Evolutionary conservation across 2,888 invertebrate species (phyloP).

Genomic region (Actias luna): DNA sequence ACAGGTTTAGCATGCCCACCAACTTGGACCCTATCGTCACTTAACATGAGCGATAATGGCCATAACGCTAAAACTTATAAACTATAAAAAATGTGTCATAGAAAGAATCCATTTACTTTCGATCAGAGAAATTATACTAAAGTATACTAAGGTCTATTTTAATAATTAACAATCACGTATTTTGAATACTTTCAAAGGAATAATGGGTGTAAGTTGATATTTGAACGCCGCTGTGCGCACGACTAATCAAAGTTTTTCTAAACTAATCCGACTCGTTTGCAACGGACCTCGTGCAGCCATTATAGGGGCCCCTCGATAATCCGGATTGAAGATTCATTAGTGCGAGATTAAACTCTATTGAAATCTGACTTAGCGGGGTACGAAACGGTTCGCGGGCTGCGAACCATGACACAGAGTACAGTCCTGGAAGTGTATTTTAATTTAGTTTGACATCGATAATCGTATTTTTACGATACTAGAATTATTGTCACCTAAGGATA

Average conservation of each 20-base stretch:
- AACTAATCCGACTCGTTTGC: conserved; percentile 67
- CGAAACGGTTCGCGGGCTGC: conserved; percentile 43
- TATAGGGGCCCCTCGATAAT: conserved; percentile 71
- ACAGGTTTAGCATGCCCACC: too few species aligned
- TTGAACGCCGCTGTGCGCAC: conserved; percentile 36
- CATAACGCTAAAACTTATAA: too few species aligned
- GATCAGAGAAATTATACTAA: too few species aligned
- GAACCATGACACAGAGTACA: background rate
- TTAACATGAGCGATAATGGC: too few species aligned
- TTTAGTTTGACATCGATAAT: background rate
- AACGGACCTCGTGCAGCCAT: conserved; percentile 62
- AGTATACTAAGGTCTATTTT: too few species aligned
- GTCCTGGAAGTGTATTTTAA: background rate
- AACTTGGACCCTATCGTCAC: too few species aligned
- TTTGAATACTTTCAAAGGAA: conserved; percentile 3
- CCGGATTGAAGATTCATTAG: conserved; percentile 82
- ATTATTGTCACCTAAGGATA: background rate
- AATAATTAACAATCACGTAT: background rate
- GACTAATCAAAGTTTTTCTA: conserved; percentile 73
- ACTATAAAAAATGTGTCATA: too few species aligned
- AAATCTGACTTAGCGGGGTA: conserved; percentile 75
- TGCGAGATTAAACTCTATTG: conserved; percentile 81
- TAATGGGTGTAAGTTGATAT: conserved; percentile 17
- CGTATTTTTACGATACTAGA: background rate
- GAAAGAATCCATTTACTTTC: too few species aligned